Evolutionary conservation across 1,140 invertebrate species (phyloP).

Genomic region (Lordiphosa mommai): DNA sequence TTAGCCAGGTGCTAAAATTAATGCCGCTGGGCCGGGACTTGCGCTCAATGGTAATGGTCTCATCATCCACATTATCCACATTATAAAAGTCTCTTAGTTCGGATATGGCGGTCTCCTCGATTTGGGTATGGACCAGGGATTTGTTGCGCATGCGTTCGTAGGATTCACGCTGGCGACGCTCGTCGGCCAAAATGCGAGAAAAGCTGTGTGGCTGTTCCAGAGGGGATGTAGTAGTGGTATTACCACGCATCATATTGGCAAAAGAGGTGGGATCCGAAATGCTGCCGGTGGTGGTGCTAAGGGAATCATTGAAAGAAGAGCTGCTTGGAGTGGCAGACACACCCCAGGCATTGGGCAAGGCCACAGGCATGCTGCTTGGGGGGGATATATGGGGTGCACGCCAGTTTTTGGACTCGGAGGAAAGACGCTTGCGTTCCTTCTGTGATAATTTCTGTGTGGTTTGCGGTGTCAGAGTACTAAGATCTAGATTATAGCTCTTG

Average conservation of each 20-base stretch:
- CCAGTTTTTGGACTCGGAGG: conserved; percentile 64
- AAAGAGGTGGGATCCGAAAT: conserved; percentile 60
- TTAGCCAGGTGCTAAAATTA: conserved; percentile 73
- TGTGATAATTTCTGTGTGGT: conserved; percentile 81
- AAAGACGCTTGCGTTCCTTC: conserved; percentile 81
- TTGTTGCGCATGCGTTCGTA: conserved; percentile 81
- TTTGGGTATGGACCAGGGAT: conserved; percentile 83
- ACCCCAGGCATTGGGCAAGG: conserved; percentile 71
- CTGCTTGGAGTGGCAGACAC: conserved; percentile 15
- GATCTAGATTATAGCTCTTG: conserved; percentile 66
- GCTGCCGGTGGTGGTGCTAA: conserved; percentile 49
- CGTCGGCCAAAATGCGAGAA: conserved; percentile 81
- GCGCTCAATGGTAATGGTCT: conserved; percentile 83
- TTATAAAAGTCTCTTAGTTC: conserved; percentile 84
- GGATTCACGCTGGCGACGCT: conserved; percentile 81
- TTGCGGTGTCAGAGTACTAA: conserved; percentile 60
- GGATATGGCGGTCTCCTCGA: conserved; percentile 86
- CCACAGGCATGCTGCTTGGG: conserved; percentile 25
- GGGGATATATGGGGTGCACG: not conserved
- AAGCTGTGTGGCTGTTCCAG: conserved; percentile 67
- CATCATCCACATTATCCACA: conserved; percentile 81
- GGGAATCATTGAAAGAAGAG: conserved; percentile 24
- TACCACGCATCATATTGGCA: conserved; percentile 67
- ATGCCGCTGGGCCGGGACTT: conserved; percentile 44
- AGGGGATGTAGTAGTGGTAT: not conserved